Conservation (phyloP, 2,113 vertebrate genomes). For the Gallinago media region DNA sequence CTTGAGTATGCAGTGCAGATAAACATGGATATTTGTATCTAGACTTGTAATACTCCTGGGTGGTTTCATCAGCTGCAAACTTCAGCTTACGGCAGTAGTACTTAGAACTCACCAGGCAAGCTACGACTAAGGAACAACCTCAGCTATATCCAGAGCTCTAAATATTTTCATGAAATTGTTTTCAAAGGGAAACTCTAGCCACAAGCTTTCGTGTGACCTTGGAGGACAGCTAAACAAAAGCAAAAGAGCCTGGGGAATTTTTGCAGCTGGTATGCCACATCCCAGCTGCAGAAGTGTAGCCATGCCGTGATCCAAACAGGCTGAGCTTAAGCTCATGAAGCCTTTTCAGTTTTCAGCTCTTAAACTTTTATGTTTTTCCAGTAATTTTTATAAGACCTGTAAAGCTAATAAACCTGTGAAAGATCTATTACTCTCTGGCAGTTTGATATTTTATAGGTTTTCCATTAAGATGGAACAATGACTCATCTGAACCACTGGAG, state of each 20-base stretch:
- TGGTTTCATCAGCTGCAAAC: constrained; percentile 13
- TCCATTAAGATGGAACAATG: constrained; percentile 28
- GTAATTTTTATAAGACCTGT: constrained; percentile 51
- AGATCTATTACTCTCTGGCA: constrained; percentile 2
- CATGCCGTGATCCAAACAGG: neutral
- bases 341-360: constrained; percentile 24
- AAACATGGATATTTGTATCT: neutral
- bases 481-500: neutral
- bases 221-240: neutral
- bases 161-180: neutral
- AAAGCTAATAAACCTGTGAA: constrained; percentile 37
- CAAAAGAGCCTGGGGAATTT: neutral
- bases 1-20: neutral
- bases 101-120: neutral
- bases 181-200: neutral
- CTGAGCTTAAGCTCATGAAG: neutral
- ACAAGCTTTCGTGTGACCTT: neutral
- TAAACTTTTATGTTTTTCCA: constrained; percentile 4
- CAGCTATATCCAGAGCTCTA: neutral
- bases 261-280: neutral
- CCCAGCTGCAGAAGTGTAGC: neutral
- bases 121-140: neutral
- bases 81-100: neutral
- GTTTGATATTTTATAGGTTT: constrained; percentile 43
- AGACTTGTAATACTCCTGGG: neutral